A percentile compares a stretch with the other conserved stretches of the same genome.
These are phyloP conservation scores for Pseudorasbora parva DNA, from an alignment of 2,113 vertebrate species.

Conservation along the genomic window DNA sequence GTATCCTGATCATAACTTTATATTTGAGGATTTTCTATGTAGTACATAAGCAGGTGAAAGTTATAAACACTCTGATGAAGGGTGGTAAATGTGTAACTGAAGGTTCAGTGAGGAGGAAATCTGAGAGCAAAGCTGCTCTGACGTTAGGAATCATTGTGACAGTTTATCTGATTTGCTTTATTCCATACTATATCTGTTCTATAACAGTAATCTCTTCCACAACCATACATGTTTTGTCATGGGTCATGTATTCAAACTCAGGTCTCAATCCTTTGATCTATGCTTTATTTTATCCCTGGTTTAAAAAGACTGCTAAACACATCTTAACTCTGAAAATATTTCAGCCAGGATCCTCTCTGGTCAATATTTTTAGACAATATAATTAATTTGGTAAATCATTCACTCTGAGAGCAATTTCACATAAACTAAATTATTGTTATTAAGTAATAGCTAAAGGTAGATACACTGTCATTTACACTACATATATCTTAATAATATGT, in stretches of 20 bases:
- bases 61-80: not conserved
- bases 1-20: not conserved
- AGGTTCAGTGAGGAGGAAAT: too few relatives aligned
- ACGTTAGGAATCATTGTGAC: too few relatives aligned
- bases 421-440: not conserved
- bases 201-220: not conserved
- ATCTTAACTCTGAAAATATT: not conserved
- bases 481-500: not conserved
- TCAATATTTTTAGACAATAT: not conserved
- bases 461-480: not conserved
- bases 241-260: not conserved
- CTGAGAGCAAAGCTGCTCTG: too few relatives aligned
- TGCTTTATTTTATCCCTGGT: slow-evolving; percentile 21
- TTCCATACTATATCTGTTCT: not conserved
- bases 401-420: not conserved
- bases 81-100: not conserved
- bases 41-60: slow-evolving; percentile 4
- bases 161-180: not conserved
- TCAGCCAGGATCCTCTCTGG: not conserved
- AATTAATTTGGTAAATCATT: not conserved
- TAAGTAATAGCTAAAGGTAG: not conserved
- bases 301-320: slow-evolving; percentile 17
- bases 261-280: not conserved
- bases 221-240: not conserved
- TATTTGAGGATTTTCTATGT: slow-evolving; percentile 18